Conservation (phyloP, 2,113 vertebrate genomes). For the Otocyon megalotis region DNA sequence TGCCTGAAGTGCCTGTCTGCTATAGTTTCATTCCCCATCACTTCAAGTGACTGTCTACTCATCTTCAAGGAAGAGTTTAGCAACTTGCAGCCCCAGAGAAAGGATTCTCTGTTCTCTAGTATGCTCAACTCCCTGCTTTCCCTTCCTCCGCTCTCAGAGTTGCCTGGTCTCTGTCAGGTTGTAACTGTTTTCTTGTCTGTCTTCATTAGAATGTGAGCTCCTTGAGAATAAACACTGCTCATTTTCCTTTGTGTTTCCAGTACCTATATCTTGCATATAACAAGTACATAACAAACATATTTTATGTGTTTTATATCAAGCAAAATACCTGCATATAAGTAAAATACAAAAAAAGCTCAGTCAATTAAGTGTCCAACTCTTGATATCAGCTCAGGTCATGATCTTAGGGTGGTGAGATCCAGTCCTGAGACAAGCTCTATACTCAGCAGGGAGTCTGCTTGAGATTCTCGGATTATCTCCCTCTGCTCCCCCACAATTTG, state of each 20-base stretch:
- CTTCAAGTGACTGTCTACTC: neutral
- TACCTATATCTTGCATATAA: neutral
- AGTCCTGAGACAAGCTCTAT: neutral
- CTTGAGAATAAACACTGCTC: neutral
- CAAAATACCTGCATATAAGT: neutral
- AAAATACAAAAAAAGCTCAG: neutral
- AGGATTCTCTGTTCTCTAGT: neutral
- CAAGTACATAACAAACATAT: neutral
- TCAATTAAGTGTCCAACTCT: neutral
- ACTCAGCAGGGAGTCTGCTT: neutral
- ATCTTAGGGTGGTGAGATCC: neutral
- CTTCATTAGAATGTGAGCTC: neutral
- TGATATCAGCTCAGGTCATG: neutral
- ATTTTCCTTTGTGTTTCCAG: neutral
- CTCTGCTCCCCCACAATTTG: neutral
- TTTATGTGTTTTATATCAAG: slow-evolving; percentile 20
- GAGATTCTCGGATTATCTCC: neutral
- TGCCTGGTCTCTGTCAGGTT: neutral
- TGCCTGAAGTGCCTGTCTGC: neutral
- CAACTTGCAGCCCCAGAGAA: neutral
- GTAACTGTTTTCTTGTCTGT: neutral
- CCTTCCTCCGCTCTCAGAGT: neutral
- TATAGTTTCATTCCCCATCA: neutral
- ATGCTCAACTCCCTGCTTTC: neutral
- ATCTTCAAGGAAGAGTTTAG: neutral